Evolutionary conservation across 2,797 vertebrate species (phyloP), one percentile per base, ranked within the genome.

Genomic region (Calcarius lapponicus): DNA sequence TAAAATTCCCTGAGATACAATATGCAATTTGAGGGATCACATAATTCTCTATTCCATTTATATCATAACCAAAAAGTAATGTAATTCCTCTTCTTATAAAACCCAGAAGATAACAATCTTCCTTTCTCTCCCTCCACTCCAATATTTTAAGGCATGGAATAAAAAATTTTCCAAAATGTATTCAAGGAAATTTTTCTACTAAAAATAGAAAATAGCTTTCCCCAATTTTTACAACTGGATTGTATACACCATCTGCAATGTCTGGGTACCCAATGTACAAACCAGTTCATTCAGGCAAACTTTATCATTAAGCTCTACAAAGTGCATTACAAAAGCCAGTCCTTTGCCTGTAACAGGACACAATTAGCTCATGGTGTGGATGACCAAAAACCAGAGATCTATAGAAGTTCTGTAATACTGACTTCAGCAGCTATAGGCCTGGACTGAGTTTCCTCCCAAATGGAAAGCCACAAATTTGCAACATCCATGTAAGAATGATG

Each of bases 1-100:
- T 80, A 91, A 96, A 97, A 95, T 83, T 96, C 95, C 97, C 97
- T 97, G 97, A 98, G 96, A 96, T n/a, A 87, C 61, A 86, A 85
- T 40, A 86, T 32, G 48, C 22, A 89, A 54, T 38, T 54, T 88
- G 75, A 85, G 61, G 32, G 26, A 91, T 86, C 78, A 56, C 42
- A 66, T 40, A 66, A 28, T 71, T 88, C 31, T 86, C 47, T 81
- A 64, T 34, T 80, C 21, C 28, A 62, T n/a, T 67, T 74, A 61
- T n/a, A 71, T 22, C 18, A 67, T 50, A 71, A 87, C 42, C 22
- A 76, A 88, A 88, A 84, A 54, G 16, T 25, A 74, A 18, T 43
- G 22, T 60, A 56, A 80, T 69, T 81, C 47, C 82, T 74, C 34
- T 72, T n/a, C 40, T 80, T 56, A 81, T 24, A 75, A 93, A 70